Conservation (phyloP, 2,113 vertebrate genomes). For the Rallus limicola region DNA sequence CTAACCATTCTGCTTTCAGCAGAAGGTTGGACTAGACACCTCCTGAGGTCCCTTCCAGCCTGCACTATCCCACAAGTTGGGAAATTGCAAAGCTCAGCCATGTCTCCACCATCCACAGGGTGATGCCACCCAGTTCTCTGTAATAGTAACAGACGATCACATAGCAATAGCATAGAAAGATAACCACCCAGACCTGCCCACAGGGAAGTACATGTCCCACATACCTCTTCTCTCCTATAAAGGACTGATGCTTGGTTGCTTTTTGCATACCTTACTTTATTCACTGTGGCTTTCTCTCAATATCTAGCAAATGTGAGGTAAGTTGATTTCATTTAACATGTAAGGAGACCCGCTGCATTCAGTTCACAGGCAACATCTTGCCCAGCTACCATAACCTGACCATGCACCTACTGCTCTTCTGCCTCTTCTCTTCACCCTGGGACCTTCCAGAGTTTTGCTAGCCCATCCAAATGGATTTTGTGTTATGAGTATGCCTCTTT, state of each 20-base stretch:
- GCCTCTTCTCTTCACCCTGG: background rate
- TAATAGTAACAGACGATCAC: background rate
- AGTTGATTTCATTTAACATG: background rate
- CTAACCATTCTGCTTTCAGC: background rate
- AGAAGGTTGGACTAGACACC: too few species aligned
- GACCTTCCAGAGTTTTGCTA: background rate
- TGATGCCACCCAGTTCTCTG: background rate
- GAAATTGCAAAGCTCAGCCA: background rate
- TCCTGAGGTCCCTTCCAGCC: background rate
- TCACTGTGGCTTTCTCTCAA: background rate
- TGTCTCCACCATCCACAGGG: background rate
- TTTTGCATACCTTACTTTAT: too few species aligned
- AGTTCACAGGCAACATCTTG: background rate
- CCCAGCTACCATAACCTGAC: background rate
- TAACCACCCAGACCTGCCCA: background rate
- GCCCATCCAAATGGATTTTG: background rate
- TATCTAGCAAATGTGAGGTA: background rate
- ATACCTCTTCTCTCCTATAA: background rate
- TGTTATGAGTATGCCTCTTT: background rate
- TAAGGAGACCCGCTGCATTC: background rate
- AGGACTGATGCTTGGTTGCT: rapidly evolving
- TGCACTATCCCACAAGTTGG: background rate
- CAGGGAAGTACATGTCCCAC: background rate
- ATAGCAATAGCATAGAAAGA: background rate
- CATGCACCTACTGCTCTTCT: background rate